Evolutionary conservation across 1,140 invertebrate species (phyloP).

Genomic region (Lepidurus couesii): DNA sequence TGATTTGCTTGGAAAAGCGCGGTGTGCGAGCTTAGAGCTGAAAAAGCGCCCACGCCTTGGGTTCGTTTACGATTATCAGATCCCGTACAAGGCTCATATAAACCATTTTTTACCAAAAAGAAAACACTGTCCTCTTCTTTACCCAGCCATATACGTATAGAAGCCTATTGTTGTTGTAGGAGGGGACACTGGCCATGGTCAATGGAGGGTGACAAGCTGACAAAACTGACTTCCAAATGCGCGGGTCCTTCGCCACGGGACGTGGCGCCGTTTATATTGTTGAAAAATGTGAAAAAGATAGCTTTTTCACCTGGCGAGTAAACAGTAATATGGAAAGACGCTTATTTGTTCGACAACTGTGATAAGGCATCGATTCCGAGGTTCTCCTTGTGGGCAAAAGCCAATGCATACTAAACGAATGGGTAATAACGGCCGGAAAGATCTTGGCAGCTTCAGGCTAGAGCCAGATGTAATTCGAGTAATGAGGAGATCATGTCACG

Average conservation of each 20-base stretch:
- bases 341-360: neutral
- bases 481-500: neutral
- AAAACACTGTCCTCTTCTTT: neutral
- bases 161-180: neutral
- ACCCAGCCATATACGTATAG: neutral
- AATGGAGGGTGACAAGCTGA: neutral
- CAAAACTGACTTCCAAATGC: slow-evolving; percentile 17
- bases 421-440: no score
- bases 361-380: neutral
- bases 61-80: neutral
- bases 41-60: neutral
- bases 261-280: neutral
- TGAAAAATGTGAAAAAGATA: neutral
- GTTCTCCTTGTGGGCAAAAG: neutral
- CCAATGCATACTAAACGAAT: no score
- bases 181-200: neutral
- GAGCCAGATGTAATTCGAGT: neutral
- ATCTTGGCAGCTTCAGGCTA: neutral
- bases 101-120: no score
- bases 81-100: no score
- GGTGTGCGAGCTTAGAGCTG: neutral
- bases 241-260: neutral
- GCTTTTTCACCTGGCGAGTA: neutral
- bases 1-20: neutral
- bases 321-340: neutral